Evolutionary conservation across 2,888 invertebrate species (phyloP), one percentile per base, ranked within the genome.

Genomic region (Dioctria linearis): DNA sequence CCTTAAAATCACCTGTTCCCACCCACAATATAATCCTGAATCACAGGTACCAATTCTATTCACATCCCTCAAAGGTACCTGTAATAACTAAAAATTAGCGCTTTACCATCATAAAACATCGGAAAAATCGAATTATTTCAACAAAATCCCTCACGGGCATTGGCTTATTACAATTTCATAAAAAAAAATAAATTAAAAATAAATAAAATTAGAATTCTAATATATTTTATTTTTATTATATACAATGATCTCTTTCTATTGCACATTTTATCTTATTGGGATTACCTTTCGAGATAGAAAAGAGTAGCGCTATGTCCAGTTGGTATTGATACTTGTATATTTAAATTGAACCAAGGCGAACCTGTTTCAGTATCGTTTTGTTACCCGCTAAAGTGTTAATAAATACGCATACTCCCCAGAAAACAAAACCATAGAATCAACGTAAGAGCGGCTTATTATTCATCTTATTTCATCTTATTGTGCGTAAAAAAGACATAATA

Each of bases 171-270:
- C 51, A 51, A 2, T 51, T 51, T 51, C 51, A 6, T 51, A 51
- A 51, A 9, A 6, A 51, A 51, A 51, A 51, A 51, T 51, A 9
- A 2, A 51, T 9, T 2, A 9, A 9, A 9, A 6, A 51, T 11
- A 51, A 51, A 9, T 9, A 51, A 43, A 67, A 46, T 67, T 37
- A 46, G 11, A 46, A 67, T 80, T 76, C 80, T 73, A 78, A 82
- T 80, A 80, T 80, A 81, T 81, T 81, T 80, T 82, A 82, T 79
- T 81, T 82, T 82, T 82, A 81, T 82, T 80, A 80, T 75, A 82
- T 71, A 25, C 25, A 79, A 82, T 81, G 80, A 81, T 81, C 82
- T 81, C 81, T 81, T 81, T 80, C 79, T 80, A 81, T 80, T 82
- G 81, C 81, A 81, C 81, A 82, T 81, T 81, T 81, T 67, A 69